phyloP scores from a whole-genome alignment of 1,140 invertebrate species.

The Hylaeus volcanicus region DNA sequence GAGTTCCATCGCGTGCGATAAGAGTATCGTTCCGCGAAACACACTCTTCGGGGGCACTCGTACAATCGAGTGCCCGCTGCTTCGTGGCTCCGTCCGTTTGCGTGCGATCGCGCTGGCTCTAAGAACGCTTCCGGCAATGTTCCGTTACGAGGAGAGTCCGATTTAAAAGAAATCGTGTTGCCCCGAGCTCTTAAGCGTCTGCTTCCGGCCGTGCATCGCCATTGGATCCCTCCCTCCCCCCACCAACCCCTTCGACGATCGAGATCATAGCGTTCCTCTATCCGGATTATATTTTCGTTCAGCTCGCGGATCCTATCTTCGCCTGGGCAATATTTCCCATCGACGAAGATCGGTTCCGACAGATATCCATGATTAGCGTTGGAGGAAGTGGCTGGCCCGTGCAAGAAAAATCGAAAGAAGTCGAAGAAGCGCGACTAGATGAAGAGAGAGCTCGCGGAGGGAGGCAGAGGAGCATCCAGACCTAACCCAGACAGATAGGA shows the following conservation, averaged over 20 bases:
- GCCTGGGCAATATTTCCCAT: constrained; percentile 31
- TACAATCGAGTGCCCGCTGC: not conserved
- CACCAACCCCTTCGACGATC: not conserved
- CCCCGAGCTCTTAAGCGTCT: not conserved
- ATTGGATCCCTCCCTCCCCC: not conserved
- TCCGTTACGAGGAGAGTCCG: not conserved
- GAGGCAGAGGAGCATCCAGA: not conserved
- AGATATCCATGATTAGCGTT: constrained; percentile 61
- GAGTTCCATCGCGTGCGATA: constrained; percentile 9
- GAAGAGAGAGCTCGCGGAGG: not conserved
- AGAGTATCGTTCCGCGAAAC: not conserved
- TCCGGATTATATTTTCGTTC: constrained; percentile 1
- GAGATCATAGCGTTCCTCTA: not conserved
- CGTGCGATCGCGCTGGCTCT: not conserved
- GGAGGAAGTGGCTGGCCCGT: not conserved
- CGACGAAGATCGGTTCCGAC: constrained; percentile 33
- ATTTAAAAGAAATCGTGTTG: constrained; percentile 11
- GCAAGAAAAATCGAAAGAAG: not conserved
- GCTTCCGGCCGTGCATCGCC: not conserved
- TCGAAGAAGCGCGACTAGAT: not conserved
- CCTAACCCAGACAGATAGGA: not conserved
- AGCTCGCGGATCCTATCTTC: not conserved
- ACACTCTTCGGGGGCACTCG: not conserved
- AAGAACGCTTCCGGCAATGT: not conserved
- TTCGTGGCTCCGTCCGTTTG: not conserved